Evolutionary conservation across 1,140 invertebrate genomes (phyloP).

Genomic region (Arctopsyche grandis): DNA sequence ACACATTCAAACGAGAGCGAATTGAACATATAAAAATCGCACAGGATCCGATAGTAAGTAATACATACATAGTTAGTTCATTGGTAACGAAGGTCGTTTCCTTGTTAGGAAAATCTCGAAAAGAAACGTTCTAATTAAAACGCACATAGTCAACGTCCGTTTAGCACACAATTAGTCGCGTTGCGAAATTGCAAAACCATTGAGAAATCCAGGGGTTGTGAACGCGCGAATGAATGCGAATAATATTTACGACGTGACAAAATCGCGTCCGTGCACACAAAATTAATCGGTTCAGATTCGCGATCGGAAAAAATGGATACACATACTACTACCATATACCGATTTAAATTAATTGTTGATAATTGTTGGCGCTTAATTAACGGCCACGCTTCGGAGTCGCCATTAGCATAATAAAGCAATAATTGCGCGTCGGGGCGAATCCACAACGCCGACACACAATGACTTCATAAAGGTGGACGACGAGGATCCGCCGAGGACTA

Average conservation of each 20-base stretch:
- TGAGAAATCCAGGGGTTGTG: too few species aligned
- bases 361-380: constrained; percentile 33
- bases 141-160: too few species aligned
- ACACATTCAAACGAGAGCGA: background rate
- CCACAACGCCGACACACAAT: constrained; percentile 8
- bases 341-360: constrained; percentile 37
- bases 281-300: background rate
- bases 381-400: constrained; percentile 5
- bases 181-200: too few species aligned
- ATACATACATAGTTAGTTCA: background rate
- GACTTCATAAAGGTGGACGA: constrained; percentile 19
- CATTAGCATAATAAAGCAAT: constrained; percentile 34
- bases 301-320: background rate
- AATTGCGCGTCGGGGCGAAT: constrained; percentile 25
- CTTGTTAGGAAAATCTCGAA: background rate
- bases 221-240: background rate
- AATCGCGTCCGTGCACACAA: background rate
- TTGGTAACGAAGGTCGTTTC: background rate
- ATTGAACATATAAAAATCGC: background rate
- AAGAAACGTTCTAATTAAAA: background rate
- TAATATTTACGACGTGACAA: background rate
- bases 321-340: background rate
- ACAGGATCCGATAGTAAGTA: background rate
- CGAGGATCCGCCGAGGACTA: background rate
- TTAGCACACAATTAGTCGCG: too few species aligned